phyloP scores from a whole-genome alignment of 2,888 invertebrate genomes.

The Caenorhabditis wallacei region DNA sequence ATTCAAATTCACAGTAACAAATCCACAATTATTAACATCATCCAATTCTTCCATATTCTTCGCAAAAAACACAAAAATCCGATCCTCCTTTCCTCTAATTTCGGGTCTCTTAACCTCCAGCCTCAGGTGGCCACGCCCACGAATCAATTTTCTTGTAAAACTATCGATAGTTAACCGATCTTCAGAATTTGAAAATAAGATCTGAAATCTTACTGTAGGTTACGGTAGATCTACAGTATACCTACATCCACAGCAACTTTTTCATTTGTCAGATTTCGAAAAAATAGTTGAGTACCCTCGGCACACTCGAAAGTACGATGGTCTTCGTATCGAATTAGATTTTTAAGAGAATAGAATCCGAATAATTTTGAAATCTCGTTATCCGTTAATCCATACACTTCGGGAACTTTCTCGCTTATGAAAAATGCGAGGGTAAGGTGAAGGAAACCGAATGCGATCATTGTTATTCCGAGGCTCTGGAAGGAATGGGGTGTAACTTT shows the following conservation, averaged over 20 bases:
- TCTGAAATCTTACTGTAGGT: conserved; percentile 10
- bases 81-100: not conserved
- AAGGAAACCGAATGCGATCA: conserved; percentile 30
- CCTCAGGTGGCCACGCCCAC: conserved; percentile 28
- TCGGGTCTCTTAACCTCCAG: conserved; percentile 12
- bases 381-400: conserved; percentile 5
- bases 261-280: conserved; percentile 40
- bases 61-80: conserved; percentile 34
- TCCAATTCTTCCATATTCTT: conserved; percentile 9
- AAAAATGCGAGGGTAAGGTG: conserved; percentile 33
- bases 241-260: conserved; percentile 32
- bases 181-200: conserved; percentile 24
- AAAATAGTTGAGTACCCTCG: not conserved
- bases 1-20: not conserved
- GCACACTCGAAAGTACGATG: conserved; percentile 15
- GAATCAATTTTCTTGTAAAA: conserved; percentile 6
- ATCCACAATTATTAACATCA: conserved; percentile 4
- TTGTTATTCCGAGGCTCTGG: conserved; percentile 32
- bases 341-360: conserved; percentile 7
- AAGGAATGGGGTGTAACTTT: not conserved
- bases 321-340: conserved; percentile 35
- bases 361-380: conserved; percentile 29
- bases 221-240: not conserved
- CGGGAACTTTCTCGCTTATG: conserved; percentile 18
- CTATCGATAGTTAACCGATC: not conserved